Evolutionary conservation across 2,888 invertebrate species (phyloP).

Genomic region (Boloria selene): DNA sequence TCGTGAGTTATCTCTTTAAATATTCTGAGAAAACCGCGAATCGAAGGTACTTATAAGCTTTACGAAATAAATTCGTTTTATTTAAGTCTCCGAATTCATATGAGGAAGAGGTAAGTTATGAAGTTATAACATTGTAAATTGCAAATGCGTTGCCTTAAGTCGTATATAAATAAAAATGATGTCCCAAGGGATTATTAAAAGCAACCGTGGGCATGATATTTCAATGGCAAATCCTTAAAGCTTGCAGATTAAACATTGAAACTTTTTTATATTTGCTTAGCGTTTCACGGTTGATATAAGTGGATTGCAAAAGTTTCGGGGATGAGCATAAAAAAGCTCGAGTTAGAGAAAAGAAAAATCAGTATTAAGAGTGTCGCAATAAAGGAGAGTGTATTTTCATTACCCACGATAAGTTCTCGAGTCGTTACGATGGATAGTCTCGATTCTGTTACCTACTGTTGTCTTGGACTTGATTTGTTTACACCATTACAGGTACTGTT

Average conservation of each 20-base stretch:
- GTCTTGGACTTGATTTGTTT: constrained; percentile 15
- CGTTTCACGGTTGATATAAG: constrained; percentile 80
- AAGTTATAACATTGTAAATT: constrained; percentile 43
- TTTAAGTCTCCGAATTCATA: constrained; percentile 33
- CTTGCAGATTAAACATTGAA: constrained; percentile 77
- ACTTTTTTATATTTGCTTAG: constrained; percentile 80
- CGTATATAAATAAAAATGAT: constrained; percentile 61
- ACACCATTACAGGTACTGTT: background rate
- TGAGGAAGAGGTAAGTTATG: constrained; percentile 36
- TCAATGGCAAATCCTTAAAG: constrained; percentile 78
- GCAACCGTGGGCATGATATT: constrained; percentile 66
- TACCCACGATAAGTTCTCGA: constrained; percentile 60
- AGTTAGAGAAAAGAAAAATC: constrained; percentile 68
- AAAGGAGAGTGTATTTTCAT: constrained; percentile 69
- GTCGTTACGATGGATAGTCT: constrained; percentile 40
- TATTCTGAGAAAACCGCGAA: constrained; percentile 25
- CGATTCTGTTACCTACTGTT: constrained; percentile 17
- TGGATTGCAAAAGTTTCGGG: constrained; percentile 80
- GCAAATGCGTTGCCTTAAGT: constrained; percentile 46
- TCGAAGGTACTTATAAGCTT: constrained; percentile 30
- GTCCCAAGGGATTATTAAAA: constrained; percentile 73
- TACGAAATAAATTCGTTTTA: constrained; percentile 28
- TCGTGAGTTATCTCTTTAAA: constrained; percentile 18
- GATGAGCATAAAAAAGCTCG: constrained; percentile 79
- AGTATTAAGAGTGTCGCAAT: constrained; percentile 74